Conservation (phyloP, 2,113 vertebrate genomes). For the Neopipo cinnamomea region DNA sequence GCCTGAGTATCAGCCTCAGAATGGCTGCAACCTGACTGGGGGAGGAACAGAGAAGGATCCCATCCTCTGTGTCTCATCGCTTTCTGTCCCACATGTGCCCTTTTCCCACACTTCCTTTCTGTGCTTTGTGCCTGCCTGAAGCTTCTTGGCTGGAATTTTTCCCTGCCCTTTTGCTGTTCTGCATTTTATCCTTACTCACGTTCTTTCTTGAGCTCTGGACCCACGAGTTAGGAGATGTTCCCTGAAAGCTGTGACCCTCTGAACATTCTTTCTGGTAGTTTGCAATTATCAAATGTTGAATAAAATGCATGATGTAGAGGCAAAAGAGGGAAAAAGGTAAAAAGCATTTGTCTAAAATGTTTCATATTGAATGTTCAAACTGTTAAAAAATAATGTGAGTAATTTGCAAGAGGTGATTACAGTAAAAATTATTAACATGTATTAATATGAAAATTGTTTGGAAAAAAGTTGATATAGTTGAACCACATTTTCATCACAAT, state of each 20-base stretch:
- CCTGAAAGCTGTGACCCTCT: background rate
- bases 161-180: background rate
- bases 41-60: background rate
- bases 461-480: background rate
- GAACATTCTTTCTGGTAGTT: background rate
- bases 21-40: background rate
- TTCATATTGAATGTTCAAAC: background rate
- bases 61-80: background rate
- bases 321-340: background rate
- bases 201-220: background rate
- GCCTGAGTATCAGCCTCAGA: background rate
- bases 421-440: background rate
- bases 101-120: background rate
- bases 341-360: background rate
- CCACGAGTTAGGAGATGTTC: background rate
- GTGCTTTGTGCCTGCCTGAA: constrained; percentile 3
- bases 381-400: background rate
- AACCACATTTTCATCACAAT: background rate
- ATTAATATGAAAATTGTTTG: background rate
- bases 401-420: background rate
- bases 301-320: background rate
- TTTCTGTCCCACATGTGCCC: background rate
- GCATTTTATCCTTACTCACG: background rate
- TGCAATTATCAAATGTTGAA: background rate
- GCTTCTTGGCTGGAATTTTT: background rate